These are phyloP conservation scores for Chitala chitala DNA, from an alignment of 2,113 vertebrate species.

Conservation along the genomic window DNA sequence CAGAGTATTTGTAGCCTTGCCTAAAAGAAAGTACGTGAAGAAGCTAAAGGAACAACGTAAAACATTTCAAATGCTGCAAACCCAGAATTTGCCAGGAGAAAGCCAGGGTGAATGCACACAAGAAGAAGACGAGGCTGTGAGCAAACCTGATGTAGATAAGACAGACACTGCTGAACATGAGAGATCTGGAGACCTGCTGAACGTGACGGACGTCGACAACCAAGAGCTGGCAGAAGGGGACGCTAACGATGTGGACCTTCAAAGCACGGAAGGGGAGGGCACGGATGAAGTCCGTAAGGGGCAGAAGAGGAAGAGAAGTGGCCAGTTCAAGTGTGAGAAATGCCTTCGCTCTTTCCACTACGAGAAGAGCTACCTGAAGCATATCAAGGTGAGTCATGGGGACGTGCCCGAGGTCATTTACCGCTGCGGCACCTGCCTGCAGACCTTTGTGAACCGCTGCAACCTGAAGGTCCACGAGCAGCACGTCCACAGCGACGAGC, in stretches of 20 bases:
- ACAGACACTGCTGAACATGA: slow-evolving; percentile 14
- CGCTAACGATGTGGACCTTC: slow-evolving; percentile 22
- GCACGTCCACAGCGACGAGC: slow-evolving; percentile 87
- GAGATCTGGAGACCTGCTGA: slow-evolving; percentile 1
- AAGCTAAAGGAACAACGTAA: slow-evolving; percentile 59
- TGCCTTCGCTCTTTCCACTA: slow-evolving; percentile 65
- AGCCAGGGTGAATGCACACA: slow-evolving; percentile 17
- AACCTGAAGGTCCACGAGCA: slow-evolving; percentile 92
- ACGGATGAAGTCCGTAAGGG: slow-evolving; percentile 32
- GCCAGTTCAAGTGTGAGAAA: slow-evolving; percentile 70
- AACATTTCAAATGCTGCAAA: slow-evolving; percentile 26
- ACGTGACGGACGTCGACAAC: slow-evolving; percentile 26
- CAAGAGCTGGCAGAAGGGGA: slow-evolving; percentile 47
- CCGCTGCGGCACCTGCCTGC: slow-evolving; percentile 80
- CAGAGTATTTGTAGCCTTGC: slow-evolving; percentile 68
- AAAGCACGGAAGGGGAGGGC: slow-evolving; percentile 33
- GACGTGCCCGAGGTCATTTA: slow-evolving; percentile 69
- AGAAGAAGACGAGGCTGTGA: slow-evolving; percentile 25
- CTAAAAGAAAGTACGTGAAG: slow-evolving; percentile 65
- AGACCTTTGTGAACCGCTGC: slow-evolving; percentile 92
- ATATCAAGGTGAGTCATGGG: slow-evolving; percentile 70
- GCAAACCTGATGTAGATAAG: slow-evolving; percentile 1
- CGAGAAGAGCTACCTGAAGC: slow-evolving; percentile 66
- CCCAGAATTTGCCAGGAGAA: slow-evolving; percentile 8
- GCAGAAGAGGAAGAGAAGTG: slow-evolving; percentile 53